Base-by-base conservation (phyloP, 2,888 invertebrate genomes). In the Colostygia pectinataria region DNA sequence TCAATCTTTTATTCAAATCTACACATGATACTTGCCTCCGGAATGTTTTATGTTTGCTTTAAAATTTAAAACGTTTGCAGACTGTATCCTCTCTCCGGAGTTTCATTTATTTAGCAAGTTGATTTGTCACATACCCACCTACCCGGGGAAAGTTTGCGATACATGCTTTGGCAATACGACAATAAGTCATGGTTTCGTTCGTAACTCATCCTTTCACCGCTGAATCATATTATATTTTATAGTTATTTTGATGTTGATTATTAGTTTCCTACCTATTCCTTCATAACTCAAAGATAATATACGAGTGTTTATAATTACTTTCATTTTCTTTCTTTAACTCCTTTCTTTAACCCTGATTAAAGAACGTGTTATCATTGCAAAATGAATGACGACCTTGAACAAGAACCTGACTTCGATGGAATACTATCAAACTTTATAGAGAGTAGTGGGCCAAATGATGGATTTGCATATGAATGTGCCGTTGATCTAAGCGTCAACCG, bases 191-290 rank as follows among this genome's bases (percentile, higher is more conserved):
- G 61, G 58, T 60, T 61, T 61, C 42, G 54, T 41, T 51, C 37
- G 6, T 29, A 53, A 51, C 51, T 46, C 50, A 53, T 61, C 61
- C 66, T 74, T 77, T 75, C 74, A 65, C 65, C 57, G 50, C 45
- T 68, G 55, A 64, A 57, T 71, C 64, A 68, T 61, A 59, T 55
- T 36, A n/a, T 24, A 9, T 66, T 63, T 57, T 53, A 34, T 15
- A 31, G n/a, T n/a, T 48, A 36, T 33, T 32, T 56, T 40, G 25
- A 42, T 25, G 28, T 44, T 39, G n/a, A 5, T 33, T 32, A 37
- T 38, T 10, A 28, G 12, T 52, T 40, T 24, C 38, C 41, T 51
- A 18, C 18, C 18, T 2, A 20, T 6, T n/a, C n/a, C n/a, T n/a
- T n/a, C n/a, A n/a, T n/a, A n/a, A n/a, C n/a, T n/a, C n/a, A n/a